These are phyloP conservation scores for Aldabrachelys gigantea DNA, from an alignment of 2,113 vertebrate species.

Conservation along the genomic window DNA sequence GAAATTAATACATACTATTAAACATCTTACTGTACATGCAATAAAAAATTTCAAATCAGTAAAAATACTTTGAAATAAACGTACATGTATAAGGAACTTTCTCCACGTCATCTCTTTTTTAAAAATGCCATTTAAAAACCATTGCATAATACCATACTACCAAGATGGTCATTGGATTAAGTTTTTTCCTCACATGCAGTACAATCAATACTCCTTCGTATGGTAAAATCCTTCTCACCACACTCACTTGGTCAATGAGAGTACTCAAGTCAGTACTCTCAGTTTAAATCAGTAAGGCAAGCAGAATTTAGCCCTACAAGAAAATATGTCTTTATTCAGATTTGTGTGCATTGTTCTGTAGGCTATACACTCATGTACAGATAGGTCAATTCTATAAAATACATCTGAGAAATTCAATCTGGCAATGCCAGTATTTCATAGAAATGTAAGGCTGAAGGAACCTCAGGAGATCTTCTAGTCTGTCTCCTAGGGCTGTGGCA, in stretches of 20 bases:
- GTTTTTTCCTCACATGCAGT: slow-evolving; percentile 17
- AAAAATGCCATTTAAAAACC: background rate
- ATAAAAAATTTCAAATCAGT: slow-evolving; percentile 20
- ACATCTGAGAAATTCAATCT: background rate
- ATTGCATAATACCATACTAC: background rate
- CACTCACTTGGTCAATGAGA: background rate
- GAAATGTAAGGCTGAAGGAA: background rate
- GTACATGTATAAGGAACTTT: background rate
- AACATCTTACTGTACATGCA: slow-evolving; percentile 1
- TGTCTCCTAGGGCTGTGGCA: background rate
- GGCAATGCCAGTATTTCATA: background rate
- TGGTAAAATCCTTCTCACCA: background rate
- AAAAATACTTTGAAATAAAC: slow-evolving; percentile 8
- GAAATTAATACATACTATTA: slow-evolving; percentile 67
- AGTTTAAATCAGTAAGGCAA: background rate
- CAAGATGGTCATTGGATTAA: background rate
- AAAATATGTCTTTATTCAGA: background rate
- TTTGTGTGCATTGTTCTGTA: background rate
- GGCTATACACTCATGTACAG: background rate
- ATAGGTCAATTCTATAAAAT: background rate
- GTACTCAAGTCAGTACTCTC: background rate
- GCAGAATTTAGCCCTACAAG: background rate
- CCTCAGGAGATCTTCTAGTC: background rate
- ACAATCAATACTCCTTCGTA: background rate
- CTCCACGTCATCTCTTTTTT: background rate